phyloP scores from a whole-genome alignment of 2,113 vertebrate species.

The Peromyscus leucopus region DNA sequence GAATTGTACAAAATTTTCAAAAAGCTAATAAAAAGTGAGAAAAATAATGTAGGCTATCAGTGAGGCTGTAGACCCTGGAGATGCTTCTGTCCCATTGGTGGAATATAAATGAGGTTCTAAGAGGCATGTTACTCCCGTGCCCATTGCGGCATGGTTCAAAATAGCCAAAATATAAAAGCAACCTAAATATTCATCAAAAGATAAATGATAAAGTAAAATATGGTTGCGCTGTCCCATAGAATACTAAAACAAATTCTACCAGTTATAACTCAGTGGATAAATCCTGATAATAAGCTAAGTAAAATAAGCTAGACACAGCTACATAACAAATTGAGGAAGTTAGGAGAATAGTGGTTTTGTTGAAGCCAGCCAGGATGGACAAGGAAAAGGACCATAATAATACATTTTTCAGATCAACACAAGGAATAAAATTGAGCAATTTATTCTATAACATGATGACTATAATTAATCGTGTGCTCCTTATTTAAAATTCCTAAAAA shows the following conservation, averaged over 20 bases:
- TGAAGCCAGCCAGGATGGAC: fast-evolving
- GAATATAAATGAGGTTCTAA: neutral
- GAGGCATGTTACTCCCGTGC: too few relatives aligned
- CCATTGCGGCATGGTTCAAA: neutral
- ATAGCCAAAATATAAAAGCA: neutral
- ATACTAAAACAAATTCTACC: neutral
- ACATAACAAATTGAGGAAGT: neutral
- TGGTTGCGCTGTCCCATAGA: neutral
- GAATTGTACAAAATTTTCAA: neutral
- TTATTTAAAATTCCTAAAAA: neutral
- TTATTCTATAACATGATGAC: neutral
- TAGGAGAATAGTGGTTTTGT: neutral
- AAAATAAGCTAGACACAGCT: neutral
- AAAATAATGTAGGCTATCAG: neutral
- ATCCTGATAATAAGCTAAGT: neutral
- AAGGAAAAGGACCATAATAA: neutral
- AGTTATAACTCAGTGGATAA: neutral
- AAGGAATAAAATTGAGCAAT: neutral
- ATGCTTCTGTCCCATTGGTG: neutral
- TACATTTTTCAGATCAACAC: neutral
- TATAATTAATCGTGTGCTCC: neutral
- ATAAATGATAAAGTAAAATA: neutral
- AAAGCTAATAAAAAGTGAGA: neutral
- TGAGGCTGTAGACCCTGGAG: neutral
- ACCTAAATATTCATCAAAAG: neutral